Base-by-base conservation (phyloP, 2,888 invertebrate species). In the Ischnura elegans region DNA sequence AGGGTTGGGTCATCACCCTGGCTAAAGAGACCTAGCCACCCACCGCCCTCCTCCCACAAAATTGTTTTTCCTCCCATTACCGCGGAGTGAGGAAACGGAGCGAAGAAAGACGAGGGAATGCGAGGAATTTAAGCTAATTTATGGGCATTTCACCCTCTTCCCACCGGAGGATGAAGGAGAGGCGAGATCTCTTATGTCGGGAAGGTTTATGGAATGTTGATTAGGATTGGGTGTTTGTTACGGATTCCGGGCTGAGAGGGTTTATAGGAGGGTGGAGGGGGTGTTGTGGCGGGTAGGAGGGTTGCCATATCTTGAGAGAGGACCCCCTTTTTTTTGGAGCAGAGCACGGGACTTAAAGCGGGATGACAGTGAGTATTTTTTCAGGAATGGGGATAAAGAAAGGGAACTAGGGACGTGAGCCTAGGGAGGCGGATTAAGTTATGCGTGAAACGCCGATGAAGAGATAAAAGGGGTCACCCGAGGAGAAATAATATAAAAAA, bases 111-210 rank as follows among this genome's bases (percentile, higher is more conserved):
- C 4, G 66, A 66, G 76, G n/a, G 61, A 29, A 93, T 93, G 93
- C 93, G 42, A 93, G 86, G 93, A 93, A 93, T 93, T 93, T 86
- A 85, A 45, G 87, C 86, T 93, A 93, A 93, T 93, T 93, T 85
- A 93, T 93, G 86, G 93, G 29, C 61, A 85, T 55, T 86, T 93
- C 51, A 16, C 36, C 36, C 76, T 36, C 76, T 16, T 13, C 36
- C 36, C 76, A 13, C n/a, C 19, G 13, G 16, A 51, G 51, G 19
- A 51, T n/a, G n/a, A n/a, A n/a, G n/a, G n/a, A 13, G 13, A 19
- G 4, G 51, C 2, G 51, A 86, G 87, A 93, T 93, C 85, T 93
- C 43, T 47, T 51, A 36, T 36, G 85, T 43, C 43, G 85, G 86
- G 51, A 55, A 42, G 86, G 76, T 51, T 86, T 86, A 46, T 61